These are phyloP conservation scores for Parelbella ahira DNA, from an alignment of 2,888 invertebrate species.

Conservation along the genomic window DNA sequence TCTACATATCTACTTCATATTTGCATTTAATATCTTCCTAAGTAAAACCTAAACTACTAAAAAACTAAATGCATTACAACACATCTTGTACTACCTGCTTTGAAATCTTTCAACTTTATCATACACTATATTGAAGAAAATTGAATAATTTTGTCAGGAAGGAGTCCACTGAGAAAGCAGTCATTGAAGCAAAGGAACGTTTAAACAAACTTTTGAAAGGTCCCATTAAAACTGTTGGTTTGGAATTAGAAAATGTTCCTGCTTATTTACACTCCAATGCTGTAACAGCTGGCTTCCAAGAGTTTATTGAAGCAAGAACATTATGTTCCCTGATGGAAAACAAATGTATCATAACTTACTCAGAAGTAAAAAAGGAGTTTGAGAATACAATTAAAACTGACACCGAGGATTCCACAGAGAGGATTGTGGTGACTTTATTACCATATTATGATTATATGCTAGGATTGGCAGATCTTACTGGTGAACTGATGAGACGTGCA, in stretches of 20 bases:
- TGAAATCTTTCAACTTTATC: too few relatives aligned
- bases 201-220: slow-evolving; percentile 82
- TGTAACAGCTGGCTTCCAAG: slow-evolving; percentile 82
- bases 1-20: too few relatives aligned
- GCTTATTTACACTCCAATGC: slow-evolving; percentile 70
- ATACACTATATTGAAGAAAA: too few relatives aligned
- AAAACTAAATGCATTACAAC: too few relatives aligned
- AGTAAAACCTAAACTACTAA: too few relatives aligned
- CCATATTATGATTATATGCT: slow-evolving; percentile 82
- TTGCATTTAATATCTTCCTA: too few relatives aligned
- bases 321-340: slow-evolving; percentile 86
- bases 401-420: slow-evolving; percentile 37
- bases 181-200: slow-evolving; percentile 81
- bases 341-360: slow-evolving; percentile 81
- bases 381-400: slow-evolving; percentile 51
- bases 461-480: slow-evolving; percentile 92
- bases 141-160: too few relatives aligned
- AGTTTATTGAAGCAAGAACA: slow-evolving; percentile 92
- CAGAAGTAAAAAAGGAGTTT: slow-evolving; percentile 77
- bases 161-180: slow-evolving; percentile 50
- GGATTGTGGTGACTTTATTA: slow-evolving; percentile 51
- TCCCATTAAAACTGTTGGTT: slow-evolving; percentile 81
- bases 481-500: slow-evolving; percentile 94
- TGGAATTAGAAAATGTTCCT: slow-evolving; percentile 86
- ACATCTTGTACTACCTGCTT: too few relatives aligned